Conservation (phyloP, 2,888 invertebrate genomes). For the Taenaris catops region DNA sequence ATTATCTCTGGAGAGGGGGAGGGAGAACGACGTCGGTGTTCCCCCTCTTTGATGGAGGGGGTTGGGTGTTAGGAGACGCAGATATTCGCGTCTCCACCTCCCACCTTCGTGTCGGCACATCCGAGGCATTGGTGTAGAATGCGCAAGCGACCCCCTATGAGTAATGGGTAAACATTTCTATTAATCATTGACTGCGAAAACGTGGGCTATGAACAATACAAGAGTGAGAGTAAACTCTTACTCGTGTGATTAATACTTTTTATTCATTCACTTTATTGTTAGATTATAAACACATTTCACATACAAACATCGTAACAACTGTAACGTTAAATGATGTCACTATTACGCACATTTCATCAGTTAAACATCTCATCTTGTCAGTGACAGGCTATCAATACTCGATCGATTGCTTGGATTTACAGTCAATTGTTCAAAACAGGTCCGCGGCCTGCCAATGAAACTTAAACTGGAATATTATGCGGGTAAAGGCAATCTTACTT, state of each 20-base stretch:
- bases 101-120: too few species aligned
- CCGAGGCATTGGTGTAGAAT: too few species aligned
- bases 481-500: constrained; percentile 53
- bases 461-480: constrained; percentile 58
- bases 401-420: constrained; percentile 51
- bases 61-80: too few species aligned
- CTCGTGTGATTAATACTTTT: constrained; percentile 1
- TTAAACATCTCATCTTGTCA: constrained; percentile 2
- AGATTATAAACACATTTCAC: not conserved
- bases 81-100: too few species aligned
- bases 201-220: constrained; percentile 1
- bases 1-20: too few species aligned
- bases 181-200: constrained; percentile 1
- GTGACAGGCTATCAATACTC: constrained; percentile 25
- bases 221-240: constrained; percentile 9
- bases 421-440: constrained; percentile 59
- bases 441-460: constrained; percentile 37
- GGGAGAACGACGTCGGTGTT: too few species aligned
- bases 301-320: constrained; percentile 2
- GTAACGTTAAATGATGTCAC: constrained; percentile 8
- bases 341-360: constrained; percentile 9
- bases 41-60: too few species aligned
- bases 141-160: too few species aligned
- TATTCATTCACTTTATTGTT: constrained; percentile 4
- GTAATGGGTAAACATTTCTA: too few species aligned